Evolutionary conservation across 2,888 invertebrate genomes (phyloP).

Genomic region (Clepsis dumicolana): DNA sequence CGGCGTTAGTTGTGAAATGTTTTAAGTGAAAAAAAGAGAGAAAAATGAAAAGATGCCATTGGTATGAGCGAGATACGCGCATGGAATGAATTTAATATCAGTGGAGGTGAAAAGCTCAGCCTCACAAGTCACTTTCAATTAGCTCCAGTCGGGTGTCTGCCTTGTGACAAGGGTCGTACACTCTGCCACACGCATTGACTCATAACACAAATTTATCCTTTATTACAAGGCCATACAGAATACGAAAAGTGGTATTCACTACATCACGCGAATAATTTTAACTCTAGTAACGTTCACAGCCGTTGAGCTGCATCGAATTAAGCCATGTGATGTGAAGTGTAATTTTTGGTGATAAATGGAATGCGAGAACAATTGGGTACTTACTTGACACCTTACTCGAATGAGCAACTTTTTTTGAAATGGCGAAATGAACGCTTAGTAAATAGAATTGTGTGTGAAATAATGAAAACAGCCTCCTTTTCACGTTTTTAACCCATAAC

Average conservation of each 20-base stretch:
- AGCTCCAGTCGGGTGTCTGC: slow-evolving; percentile 46
- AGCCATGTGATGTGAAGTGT: neutral
- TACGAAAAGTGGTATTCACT: neutral
- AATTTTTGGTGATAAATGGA: slow-evolving; percentile 10
- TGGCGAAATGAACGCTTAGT: too few relatives aligned
- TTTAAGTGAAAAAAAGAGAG: slow-evolving; percentile 4
- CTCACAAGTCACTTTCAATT: slow-evolving; percentile 60
- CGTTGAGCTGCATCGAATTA: neutral
- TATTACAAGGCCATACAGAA: slow-evolving; percentile 8
- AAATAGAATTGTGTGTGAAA: too few relatives aligned
- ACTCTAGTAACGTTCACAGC: slow-evolving; percentile 10
- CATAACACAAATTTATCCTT: slow-evolving; percentile 4
- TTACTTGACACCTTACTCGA: too few relatives aligned
- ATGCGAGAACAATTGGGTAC: neutral
- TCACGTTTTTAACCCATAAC: too few relatives aligned
- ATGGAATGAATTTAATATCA: slow-evolving; percentile 44
- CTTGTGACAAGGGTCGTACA: slow-evolving; percentile 60
- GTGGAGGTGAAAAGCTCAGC: slow-evolving; percentile 44
- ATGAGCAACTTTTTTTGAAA: too few relatives aligned
- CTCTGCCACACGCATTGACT: slow-evolving; percentile 44
- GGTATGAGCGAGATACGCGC: slow-evolving; percentile 13
- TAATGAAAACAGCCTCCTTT: too few relatives aligned
- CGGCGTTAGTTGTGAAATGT: neutral
- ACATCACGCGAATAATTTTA: slow-evolving; percentile 16
- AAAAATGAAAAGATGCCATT: slow-evolving; percentile 15